Evolutionary conservation across 1,140 invertebrate genomes (phyloP).

Genomic region (Ephestia elutella): DNA sequence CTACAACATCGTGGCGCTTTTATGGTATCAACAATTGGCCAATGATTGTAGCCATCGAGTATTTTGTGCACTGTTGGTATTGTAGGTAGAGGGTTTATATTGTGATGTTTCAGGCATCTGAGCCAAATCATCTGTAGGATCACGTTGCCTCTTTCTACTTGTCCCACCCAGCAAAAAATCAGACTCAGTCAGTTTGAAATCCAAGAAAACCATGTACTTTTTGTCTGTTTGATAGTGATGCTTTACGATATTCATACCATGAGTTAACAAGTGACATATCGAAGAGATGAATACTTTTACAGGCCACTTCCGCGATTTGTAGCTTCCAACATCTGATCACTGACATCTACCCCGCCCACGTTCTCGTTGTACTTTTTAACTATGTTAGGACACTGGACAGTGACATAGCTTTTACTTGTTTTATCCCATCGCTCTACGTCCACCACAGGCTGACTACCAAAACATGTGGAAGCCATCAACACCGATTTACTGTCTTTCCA

Average conservation of each 20-base stretch:
- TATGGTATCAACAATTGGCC: slow-evolving; percentile 18
- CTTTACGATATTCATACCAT: slow-evolving; percentile 10
- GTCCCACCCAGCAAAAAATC: slow-evolving; percentile 11
- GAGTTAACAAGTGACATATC: slow-evolving; percentile 15
- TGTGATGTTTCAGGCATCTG: slow-evolving; percentile 11
- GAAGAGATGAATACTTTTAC: slow-evolving; percentile 27
- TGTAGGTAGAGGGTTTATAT: slow-evolving; percentile 16
- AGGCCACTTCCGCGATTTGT: slow-evolving; percentile 29
- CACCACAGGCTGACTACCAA: slow-evolving; percentile 12
- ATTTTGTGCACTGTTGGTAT: slow-evolving; percentile 18
- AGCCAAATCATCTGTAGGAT: slow-evolving; percentile 14
- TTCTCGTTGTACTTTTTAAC: slow-evolving; percentile 20
- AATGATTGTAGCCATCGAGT: slow-evolving; percentile 29
- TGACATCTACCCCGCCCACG: slow-evolving; percentile 26
- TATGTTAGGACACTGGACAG: slow-evolving; percentile 19
- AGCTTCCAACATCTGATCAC: slow-evolving; percentile 24
- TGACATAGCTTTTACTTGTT: slow-evolving; percentile 10
- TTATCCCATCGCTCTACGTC: slow-evolving; percentile 23
- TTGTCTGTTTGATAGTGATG: slow-evolving; percentile 6
- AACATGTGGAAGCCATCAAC: slow-evolving; percentile 27
- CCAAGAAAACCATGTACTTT: slow-evolving; percentile 11
- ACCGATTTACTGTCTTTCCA: slow-evolving; percentile 33
- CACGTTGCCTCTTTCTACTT: slow-evolving; percentile 13
- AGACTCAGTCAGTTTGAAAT: slow-evolving; percentile 12
- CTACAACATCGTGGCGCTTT: slow-evolving; percentile 21